Conservation (phyloP, 2,797 vertebrate genomes). For the Astyanax mexicanus region DNA sequence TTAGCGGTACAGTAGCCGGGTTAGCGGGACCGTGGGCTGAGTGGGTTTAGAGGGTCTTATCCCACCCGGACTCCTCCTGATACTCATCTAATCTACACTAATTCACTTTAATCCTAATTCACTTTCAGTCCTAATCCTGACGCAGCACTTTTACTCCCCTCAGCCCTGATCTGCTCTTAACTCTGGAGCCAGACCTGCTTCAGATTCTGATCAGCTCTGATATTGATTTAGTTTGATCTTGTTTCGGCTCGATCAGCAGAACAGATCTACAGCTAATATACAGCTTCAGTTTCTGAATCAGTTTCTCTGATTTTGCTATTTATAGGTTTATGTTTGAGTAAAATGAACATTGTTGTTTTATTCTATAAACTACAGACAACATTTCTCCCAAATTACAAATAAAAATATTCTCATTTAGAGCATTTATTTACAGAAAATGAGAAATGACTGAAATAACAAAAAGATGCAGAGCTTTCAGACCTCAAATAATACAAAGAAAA, state of each 20-base stretch:
- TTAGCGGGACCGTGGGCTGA: slow-evolving; percentile 38
- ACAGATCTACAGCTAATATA: neutral
- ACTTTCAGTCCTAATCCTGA: slow-evolving; percentile 37
- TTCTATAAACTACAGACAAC: no score
- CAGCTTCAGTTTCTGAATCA: no score
- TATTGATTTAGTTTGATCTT: neutral
- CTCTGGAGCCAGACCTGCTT: neutral
- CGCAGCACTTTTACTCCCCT: neutral
- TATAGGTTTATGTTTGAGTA: no score
- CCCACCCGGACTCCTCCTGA: slow-evolving; percentile 22
- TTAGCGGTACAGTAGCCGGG: neutral
- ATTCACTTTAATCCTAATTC: slow-evolving; percentile 48
- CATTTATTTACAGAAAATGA: no score
- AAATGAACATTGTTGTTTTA: no score
- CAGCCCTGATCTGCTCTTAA: neutral
- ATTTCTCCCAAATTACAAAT: no score
- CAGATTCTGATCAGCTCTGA: neutral
- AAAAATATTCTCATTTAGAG: no score
- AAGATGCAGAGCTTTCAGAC: no score
- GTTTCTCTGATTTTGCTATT: no score
- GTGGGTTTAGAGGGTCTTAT: slow-evolving; percentile 42
- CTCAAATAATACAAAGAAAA: no score
- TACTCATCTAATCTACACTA: slow-evolving; percentile 44
- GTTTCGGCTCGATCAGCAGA: neutral
- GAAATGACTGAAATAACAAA: no score